Conservation (phyloP, 2,797 vertebrate genomes). For the Melanogrammus aeglefinus region DNA sequence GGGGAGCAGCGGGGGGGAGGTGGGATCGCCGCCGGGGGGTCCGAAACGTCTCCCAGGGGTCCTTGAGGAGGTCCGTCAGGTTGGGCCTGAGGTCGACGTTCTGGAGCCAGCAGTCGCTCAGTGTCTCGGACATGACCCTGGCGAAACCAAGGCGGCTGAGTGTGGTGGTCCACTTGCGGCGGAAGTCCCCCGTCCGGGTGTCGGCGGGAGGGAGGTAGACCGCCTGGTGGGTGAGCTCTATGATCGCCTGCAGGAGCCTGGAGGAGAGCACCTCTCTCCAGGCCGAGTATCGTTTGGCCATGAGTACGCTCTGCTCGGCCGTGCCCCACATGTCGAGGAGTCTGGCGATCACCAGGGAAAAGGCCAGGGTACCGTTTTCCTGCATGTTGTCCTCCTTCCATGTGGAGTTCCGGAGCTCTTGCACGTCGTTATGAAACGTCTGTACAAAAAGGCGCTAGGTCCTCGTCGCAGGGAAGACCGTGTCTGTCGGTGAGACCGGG, state of each 20-base stretch:
- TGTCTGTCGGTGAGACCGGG: constrained; percentile 27
- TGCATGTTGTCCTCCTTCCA: constrained; percentile 25
- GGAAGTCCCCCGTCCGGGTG: constrained; percentile 45
- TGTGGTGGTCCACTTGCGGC: constrained; percentile 47
- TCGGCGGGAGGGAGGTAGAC: constrained; percentile 33
- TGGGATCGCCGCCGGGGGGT: not conserved
- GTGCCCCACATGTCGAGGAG: constrained; percentile 69
- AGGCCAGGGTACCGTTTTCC: constrained; percentile 29
- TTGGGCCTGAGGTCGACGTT: constrained; percentile 60
- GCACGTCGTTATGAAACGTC: constrained; percentile 38
- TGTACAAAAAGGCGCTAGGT: constrained; percentile 60
- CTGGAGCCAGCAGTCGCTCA: constrained; percentile 73
- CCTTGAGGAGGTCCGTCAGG: constrained; percentile 23
- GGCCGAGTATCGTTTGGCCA: constrained; percentile 61
- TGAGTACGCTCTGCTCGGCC: constrained; percentile 51
- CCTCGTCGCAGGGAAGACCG: constrained; percentile 56
- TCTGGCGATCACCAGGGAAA: constrained; percentile 60
- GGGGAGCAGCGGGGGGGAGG: not conserved
- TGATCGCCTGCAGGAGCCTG: constrained; percentile 68
- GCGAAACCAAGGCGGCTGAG: constrained; percentile 63
- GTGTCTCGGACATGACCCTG: constrained; percentile 66
- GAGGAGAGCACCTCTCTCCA: constrained; percentile 76
- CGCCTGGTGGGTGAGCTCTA: constrained; percentile 66
- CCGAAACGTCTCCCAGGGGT: not conserved
- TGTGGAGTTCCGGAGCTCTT: constrained; percentile 43